A percentile compares a stretch with the other conserved stretches of the same genome.
Conservation (phyloP, 2,888 invertebrate species). For the Leucoptera coffeella region DNA sequence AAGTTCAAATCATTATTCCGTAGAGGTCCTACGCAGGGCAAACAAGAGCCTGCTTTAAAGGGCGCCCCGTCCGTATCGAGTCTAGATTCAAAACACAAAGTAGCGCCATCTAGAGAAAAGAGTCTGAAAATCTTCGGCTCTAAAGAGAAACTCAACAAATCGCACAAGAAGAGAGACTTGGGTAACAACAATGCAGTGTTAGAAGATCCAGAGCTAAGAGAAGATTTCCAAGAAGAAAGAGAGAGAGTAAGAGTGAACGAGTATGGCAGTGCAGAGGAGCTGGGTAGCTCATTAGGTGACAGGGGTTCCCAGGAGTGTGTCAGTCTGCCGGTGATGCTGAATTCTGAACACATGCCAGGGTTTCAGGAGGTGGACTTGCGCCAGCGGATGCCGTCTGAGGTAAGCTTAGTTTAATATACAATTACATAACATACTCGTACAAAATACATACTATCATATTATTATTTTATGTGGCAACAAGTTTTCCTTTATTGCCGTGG, state of each 20-base stretch:
- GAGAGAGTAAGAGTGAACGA: slow-evolving; percentile 29
- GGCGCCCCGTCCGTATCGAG: slow-evolving; percentile 61
- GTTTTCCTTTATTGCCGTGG: no score
- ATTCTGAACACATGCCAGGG: slow-evolving; percentile 41
- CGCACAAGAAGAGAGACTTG: slow-evolving; percentile 38
- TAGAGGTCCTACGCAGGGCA: slow-evolving; percentile 68
- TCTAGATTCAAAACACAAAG: slow-evolving; percentile 56
- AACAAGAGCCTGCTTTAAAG: slow-evolving; percentile 48
- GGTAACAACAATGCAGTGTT: slow-evolving; percentile 43
- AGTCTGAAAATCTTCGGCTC: slow-evolving; percentile 45
- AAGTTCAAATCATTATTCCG: slow-evolving; percentile 89
- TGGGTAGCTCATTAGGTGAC: slow-evolving; percentile 36
- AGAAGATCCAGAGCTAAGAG: slow-evolving; percentile 39
- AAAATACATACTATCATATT: no score
- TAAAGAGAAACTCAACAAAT: slow-evolving; percentile 46
- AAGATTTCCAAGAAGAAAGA: slow-evolving; percentile 28
- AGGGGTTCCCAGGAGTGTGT: slow-evolving; percentile 41
- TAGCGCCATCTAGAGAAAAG: slow-evolving; percentile 40
- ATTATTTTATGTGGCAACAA: no score
- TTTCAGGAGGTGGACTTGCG: slow-evolving; percentile 43
- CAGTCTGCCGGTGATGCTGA: slow-evolving; percentile 40
- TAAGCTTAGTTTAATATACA: slow-evolving; percentile 13
- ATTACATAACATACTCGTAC: no score
- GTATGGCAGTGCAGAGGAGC: slow-evolving; percentile 40
- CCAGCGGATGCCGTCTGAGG: slow-evolving; percentile 39